Evolutionary conservation across 2,113 vertebrate species (phyloP).

Genomic region (Dromaius novaehollandiae): DNA sequence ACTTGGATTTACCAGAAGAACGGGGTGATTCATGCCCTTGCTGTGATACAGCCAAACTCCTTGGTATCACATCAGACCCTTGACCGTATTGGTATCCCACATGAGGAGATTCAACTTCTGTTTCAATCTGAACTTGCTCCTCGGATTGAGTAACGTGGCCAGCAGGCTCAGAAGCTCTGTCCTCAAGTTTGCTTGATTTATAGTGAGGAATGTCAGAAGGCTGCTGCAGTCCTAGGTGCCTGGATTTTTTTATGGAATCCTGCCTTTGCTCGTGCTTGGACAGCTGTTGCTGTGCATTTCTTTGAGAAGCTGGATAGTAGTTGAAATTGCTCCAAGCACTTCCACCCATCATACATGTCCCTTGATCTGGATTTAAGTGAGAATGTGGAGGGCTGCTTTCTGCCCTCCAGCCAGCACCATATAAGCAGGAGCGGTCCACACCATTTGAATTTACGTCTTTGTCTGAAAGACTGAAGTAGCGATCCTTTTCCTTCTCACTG

Average conservation of each 20-base stretch:
- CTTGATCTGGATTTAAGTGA: slow-evolving; percentile 73
- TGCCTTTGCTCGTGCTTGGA: slow-evolving; percentile 74
- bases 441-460: slow-evolving; percentile 83
- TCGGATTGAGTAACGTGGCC: slow-evolving; percentile 33
- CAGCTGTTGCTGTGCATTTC: slow-evolving; percentile 67
- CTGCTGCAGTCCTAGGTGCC: slow-evolving; percentile 70
- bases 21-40: slow-evolving; percentile 38
- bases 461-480: slow-evolving; percentile 89
- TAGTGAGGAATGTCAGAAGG: slow-evolving; percentile 66
- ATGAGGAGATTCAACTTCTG: slow-evolving; percentile 54
- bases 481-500: slow-evolving; percentile 87
- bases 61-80: slow-evolving; percentile 59
- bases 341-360: slow-evolving; percentile 59
- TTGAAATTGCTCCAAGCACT: slow-evolving; percentile 75
- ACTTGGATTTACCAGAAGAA: slow-evolving; percentile 15
- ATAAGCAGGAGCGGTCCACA: slow-evolving; percentile 63
- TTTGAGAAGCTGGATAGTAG: slow-evolving; percentile 70
- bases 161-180: slow-evolving; percentile 56
- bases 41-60: slow-evolving; percentile 56
- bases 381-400: slow-evolving; percentile 69
- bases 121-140: slow-evolving; percentile 66
- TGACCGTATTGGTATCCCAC: slow-evolving; percentile 61
- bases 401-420: slow-evolving; percentile 69
- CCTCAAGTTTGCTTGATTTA: slow-evolving; percentile 74
- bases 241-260: slow-evolving; percentile 72